A percentile compares a stretch with the other conserved stretches of the same genome.
phyloP scores from a whole-genome alignment of 2,113 vertebrate species.

The Formicarius rufipectus region DNA sequence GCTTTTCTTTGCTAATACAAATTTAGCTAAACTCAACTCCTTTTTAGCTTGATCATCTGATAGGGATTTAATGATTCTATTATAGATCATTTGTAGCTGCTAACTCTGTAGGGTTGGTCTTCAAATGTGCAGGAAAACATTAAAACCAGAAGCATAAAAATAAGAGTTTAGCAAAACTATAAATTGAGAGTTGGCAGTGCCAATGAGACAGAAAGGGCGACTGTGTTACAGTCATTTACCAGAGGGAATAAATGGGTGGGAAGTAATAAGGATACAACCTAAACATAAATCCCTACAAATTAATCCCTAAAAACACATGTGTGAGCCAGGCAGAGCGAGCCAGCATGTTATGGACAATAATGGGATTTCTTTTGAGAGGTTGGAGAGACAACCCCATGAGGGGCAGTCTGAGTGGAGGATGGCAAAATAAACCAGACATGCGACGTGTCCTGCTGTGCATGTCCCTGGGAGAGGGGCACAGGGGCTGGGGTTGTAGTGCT shows the following conservation, averaged over 20 bases:
- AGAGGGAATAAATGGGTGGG: neutral
- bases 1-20: neutral
- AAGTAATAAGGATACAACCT: conserved; percentile 4
- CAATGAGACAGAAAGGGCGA: conserved; percentile 4
- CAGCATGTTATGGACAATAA: neutral
- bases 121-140: neutral
- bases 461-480: neutral
- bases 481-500: neutral
- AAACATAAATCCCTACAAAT: conserved; percentile 10
- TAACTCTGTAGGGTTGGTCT: neutral
- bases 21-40: neutral
- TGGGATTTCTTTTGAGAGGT: conserved; percentile 5
- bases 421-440: neutral
- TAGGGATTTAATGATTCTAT: neutral
- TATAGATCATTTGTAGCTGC: neutral
- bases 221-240: neutral
- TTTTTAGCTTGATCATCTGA: neutral
- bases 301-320: no score
- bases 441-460: neutral
- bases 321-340: neutral
- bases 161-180: neutral
- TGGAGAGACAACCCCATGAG: neutral
- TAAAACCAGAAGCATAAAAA: neutral
- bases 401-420: neutral
- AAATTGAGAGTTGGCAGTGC: neutral